Conservation (phyloP, 2,113 vertebrate genomes). For the Poicephalus gulielmi region DNA sequence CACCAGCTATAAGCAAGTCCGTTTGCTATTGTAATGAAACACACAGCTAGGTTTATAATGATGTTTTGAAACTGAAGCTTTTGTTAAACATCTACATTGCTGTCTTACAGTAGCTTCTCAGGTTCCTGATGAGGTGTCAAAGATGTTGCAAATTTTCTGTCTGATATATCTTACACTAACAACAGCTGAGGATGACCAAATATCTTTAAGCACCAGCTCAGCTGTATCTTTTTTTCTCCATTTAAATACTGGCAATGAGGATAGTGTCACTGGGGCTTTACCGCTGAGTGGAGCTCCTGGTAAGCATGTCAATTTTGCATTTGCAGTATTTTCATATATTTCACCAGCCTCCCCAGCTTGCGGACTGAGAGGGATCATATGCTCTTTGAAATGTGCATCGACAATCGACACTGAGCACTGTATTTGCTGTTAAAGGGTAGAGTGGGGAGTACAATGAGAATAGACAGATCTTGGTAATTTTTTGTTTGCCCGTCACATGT, state of each 20-base stretch:
- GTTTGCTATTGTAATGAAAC: neutral
- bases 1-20: neutral
- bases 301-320: neutral
- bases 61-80: neutral
- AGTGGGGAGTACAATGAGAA: too few relatives aligned
- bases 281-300: neutral
- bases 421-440: neutral
- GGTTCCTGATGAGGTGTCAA: neutral
- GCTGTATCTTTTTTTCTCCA: neutral
- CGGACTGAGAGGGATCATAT: neutral
- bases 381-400: neutral
- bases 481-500: neutral
- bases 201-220: neutral
- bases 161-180: neutral
- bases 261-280: neutral
- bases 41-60: neutral
- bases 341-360: neutral
- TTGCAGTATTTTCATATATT: neutral
- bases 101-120: neutral
- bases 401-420: neutral
- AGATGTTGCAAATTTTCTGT: neutral
- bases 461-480: neutral
- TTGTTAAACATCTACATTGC: neutral
- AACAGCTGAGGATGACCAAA: neutral
- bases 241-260: neutral